phyloP scores from a whole-genome alignment of 2,888 invertebrate genomes.

The Plebejus argus region DNA sequence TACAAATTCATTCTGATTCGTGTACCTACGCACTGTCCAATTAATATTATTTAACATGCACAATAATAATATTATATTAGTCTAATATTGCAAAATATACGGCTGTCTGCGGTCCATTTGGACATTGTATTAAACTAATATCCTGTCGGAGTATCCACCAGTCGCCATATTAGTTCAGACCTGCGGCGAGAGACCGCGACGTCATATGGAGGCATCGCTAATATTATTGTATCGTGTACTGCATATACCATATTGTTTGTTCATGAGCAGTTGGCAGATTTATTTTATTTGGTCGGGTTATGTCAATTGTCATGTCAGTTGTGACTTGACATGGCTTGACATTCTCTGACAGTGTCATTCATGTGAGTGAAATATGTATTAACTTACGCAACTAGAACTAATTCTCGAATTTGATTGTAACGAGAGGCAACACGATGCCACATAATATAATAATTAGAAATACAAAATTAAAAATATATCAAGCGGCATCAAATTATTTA shows the following conservation, averaged over 20 bases:
- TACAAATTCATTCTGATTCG: background rate
- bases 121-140: slow-evolving; percentile 16
- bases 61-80: background rate
- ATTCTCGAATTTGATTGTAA: too few relatives aligned
- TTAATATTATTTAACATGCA: background rate
- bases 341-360: too few relatives aligned
- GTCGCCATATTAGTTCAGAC: background rate
- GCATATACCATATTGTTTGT: background rate
- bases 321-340: too few relatives aligned
- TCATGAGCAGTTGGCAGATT: background rate
- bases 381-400: too few relatives aligned
- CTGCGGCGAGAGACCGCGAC: slow-evolving; percentile 1
- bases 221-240: background rate
- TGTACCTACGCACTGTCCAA: background rate
- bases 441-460: too few relatives aligned
- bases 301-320: too few relatives aligned
- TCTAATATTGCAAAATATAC: background rate
- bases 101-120: background rate
- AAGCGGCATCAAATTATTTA: too few relatives aligned
- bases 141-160: background rate
- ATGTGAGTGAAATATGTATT: too few relatives aligned
- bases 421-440: too few relatives aligned
- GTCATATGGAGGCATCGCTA: background rate
- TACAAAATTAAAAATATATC: too few relatives aligned
- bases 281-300: too few relatives aligned